These are phyloP conservation scores for Galaxea fascicularis DNA, from an alignment of 92 coral and sea anemone genomes.

Conservation along the genomic window DNA sequence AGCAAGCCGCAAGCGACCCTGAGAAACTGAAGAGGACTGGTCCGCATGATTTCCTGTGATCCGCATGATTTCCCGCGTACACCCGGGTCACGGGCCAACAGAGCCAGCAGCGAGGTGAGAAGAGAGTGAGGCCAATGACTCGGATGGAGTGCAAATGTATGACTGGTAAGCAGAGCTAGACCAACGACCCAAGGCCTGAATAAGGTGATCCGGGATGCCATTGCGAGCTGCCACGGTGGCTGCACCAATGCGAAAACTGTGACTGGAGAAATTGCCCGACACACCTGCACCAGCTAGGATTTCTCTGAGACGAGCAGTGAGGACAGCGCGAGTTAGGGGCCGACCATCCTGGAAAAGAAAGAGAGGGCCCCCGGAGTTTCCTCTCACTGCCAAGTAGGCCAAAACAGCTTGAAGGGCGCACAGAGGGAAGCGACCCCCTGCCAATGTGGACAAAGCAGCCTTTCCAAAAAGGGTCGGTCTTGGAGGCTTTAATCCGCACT, in stretches of 20 bases:
- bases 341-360: constrained; percentile 38
- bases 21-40: neutral
- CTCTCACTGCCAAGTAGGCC: constrained; percentile 32
- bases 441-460: constrained; percentile 55
- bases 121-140: neutral
- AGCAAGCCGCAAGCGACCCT: neutral
- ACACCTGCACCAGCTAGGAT: neutral
- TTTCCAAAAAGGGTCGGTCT: constrained; percentile 59
- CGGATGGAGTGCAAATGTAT: neutral
- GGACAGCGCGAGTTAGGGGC: constrained; percentile 30
- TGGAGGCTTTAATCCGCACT: constrained; percentile 52
- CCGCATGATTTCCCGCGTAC: neutral
- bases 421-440: constrained; percentile 32
- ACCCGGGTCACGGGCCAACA: neutral
- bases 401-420: constrained; percentile 37
- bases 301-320: constrained; percentile 34
- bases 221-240: too few species aligned
- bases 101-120: neutral
- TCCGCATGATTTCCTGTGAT: neutral
- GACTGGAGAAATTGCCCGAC: neutral
- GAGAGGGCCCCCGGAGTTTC: constrained; percentile 35
- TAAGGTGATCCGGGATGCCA: too few species aligned
- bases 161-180: neutral
- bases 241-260: too few species aligned
- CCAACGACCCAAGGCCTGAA: neutral